phyloP scores from a whole-genome alignment of 2,888 invertebrate genomes.

The Nebria salina region DNA sequence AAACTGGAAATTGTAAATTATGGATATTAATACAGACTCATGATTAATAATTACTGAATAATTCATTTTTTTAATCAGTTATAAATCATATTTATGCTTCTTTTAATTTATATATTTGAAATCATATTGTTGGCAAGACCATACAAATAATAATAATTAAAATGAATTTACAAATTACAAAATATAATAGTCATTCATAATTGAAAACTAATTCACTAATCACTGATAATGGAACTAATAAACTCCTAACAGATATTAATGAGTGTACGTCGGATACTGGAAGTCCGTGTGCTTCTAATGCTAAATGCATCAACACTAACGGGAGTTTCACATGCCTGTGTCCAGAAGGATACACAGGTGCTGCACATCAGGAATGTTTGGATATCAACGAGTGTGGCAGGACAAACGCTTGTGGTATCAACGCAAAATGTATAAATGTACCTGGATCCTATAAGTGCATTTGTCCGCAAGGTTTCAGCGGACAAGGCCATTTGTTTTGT shows the following conservation, averaged over 20 bases:
- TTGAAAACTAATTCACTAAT: not conserved
- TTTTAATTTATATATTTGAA: too few relatives aligned
- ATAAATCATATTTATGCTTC: too few relatives aligned
- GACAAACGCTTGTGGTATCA: slow-evolving; percentile 74
- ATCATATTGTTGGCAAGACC: too few relatives aligned
- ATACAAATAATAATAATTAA: not conserved
- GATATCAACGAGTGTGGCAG: slow-evolving; percentile 80
- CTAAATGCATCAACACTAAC: slow-evolving; percentile 78
- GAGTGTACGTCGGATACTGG: slow-evolving; percentile 69
- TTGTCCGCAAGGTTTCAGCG: slow-evolving; percentile 79
- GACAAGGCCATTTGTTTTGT: slow-evolving; percentile 78
- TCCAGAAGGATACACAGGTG: slow-evolving; percentile 74
- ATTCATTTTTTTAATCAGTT: too few relatives aligned
- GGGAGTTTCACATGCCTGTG: slow-evolving; percentile 82
- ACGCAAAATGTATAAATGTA: slow-evolving; percentile 83
- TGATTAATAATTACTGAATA: too few relatives aligned
- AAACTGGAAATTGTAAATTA: too few relatives aligned
- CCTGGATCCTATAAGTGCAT: slow-evolving; percentile 83
- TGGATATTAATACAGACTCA: too few relatives aligned
- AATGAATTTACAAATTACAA: not conserved
- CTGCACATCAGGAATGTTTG: slow-evolving; percentile 70
- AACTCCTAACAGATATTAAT: slow-evolving; percentile 71
- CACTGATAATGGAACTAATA: slow-evolving; percentile 14
- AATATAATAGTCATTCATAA: not conserved
- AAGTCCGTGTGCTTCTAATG: slow-evolving; percentile 73